Conservation (phyloP, 2,888 invertebrate species). For the Drosophila peninsularis region DNA sequence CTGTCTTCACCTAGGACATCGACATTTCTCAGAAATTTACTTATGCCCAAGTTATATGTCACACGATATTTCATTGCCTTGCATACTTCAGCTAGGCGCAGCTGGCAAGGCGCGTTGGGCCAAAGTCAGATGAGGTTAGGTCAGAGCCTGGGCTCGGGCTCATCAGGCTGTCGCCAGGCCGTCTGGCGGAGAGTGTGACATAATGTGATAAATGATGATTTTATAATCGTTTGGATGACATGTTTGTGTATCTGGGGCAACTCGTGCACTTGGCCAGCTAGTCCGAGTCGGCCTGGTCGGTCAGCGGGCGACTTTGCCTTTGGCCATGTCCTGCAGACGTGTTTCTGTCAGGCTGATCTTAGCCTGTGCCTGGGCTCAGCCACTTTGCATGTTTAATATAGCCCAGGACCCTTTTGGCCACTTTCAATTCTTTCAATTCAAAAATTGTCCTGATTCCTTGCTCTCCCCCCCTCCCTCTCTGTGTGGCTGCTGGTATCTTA, state of each 20-base stretch:
- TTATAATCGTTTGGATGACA: conserved; percentile 71
- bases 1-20: not conserved
- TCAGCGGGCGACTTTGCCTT: conserved; percentile 21
- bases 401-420: conserved; percentile 30
- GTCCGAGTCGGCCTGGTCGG: not conserved
- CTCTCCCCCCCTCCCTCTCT: not conserved
- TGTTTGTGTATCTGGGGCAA: conserved; percentile 18
- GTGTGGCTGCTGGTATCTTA: not conserved
- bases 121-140: conserved; percentile 35
- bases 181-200: conserved; percentile 55
- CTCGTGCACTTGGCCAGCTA: not conserved
- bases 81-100: conserved; percentile 15
- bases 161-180: conserved; percentile 54
- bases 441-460: conserved; percentile 30
- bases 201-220: conserved; percentile 82
- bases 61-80: conserved; percentile 28
- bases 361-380: conserved; percentile 8
- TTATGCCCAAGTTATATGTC: not conserved
- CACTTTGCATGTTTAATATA: conserved; percentile 33
- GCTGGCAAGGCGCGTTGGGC: conserved; percentile 2
- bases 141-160: conserved; percentile 12
- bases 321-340: conserved; percentile 51
- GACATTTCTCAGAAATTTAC: not conserved
- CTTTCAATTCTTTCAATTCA: conserved; percentile 47
- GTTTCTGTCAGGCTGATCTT: conserved; percentile 49